Conservation (phyloP, 2,888 invertebrate species). For the Beris morrisii region DNA sequence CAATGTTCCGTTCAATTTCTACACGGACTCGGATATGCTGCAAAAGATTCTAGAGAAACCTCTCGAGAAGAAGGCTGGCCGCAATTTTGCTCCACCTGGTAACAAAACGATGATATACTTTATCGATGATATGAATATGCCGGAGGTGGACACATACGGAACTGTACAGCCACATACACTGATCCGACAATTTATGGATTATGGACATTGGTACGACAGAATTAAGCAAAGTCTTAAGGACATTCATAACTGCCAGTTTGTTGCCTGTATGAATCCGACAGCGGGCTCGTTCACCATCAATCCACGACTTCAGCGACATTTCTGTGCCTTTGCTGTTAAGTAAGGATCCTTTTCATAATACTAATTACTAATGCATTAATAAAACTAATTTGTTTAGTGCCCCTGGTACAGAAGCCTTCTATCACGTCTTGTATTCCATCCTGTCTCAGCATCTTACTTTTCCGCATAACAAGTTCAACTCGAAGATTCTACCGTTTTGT, state of each 20-base stretch:
- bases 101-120: slow-evolving; percentile 90
- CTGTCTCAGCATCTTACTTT: slow-evolving; percentile 72
- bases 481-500: slow-evolving; percentile 62
- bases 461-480: slow-evolving; percentile 68
- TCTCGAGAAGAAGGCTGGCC: slow-evolving; percentile 91
- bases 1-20: slow-evolving; percentile 93
- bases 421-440: slow-evolving; percentile 83
- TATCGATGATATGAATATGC: slow-evolving; percentile 96
- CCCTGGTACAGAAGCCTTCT: slow-evolving; percentile 78
- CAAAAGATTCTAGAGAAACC: slow-evolving; percentile 87
- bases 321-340: slow-evolving; percentile 84
- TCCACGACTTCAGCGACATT: slow-evolving; percentile 84
- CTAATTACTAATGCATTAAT: background rate
- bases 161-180: slow-evolving; percentile 95
- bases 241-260: slow-evolving; percentile 90
- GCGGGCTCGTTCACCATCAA: slow-evolving; percentile 94
- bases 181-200: slow-evolving; percentile 90
- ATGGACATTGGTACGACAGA: slow-evolving; percentile 94
- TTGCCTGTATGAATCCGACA: slow-evolving; percentile 95
- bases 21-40: slow-evolving; percentile 90
- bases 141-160: slow-evolving; percentile 90
- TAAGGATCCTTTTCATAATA: slow-evolving; percentile 49
- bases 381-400: slow-evolving; percentile 62
- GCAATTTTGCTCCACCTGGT: slow-evolving; percentile 92
- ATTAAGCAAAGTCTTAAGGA: slow-evolving; percentile 83